Base-by-base conservation (phyloP, 30 jellyfish, hydroid and myxozoan species). In the Aurelia sp. region DNA sequence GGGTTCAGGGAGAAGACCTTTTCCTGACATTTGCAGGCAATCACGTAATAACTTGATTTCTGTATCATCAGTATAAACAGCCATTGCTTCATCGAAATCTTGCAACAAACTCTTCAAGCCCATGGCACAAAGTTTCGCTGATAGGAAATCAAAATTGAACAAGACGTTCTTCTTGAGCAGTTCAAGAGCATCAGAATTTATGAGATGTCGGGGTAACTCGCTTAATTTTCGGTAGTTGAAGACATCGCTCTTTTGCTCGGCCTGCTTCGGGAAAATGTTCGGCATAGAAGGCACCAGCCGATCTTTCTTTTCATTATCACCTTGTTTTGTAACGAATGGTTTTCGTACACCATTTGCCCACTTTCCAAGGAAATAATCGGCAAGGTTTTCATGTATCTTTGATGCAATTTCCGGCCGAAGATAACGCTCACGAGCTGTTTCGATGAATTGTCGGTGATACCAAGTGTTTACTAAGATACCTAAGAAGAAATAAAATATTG, bases 361-460 rank as follows among this genome's bases (percentile, higher is more conserved):
- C 30, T 22, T 86, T 40, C 98, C 98, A 53, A 81, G 77, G 90
- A 92, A 92, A 52, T 86, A 92, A 4, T 92, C 97, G 15, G 96
- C 82, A 44, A 92, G 55, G 52, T 48, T 82, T 20, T 47, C 85
- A 60, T 92, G 98, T 8, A 82, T 35, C 67, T 58, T 63, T 67
- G 22, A 53, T 41, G 88, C 90, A 58, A 44, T 76, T 2, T 74
- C 92, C 15, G 85, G 81, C 33, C 48, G 47, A 4, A 80, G 35
- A 67, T 92, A 92, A 70, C 98, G 50, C 40, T 92, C 93, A 17
- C 89, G 90, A 4, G 98, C 98, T 8, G 92, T 87, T 51, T 92
- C 98, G 33, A 86, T 67, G 74, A 92, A 92, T 69, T 92, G 98
- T 35, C 98, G 78, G 63, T 92, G 98, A 72, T 92, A 92, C 98